Percentiles rank a stretch among this genome's conserved stretches.
Conservation (phyloP, 2,797 vertebrate species). For the Enteromius argenteus region DNA sequence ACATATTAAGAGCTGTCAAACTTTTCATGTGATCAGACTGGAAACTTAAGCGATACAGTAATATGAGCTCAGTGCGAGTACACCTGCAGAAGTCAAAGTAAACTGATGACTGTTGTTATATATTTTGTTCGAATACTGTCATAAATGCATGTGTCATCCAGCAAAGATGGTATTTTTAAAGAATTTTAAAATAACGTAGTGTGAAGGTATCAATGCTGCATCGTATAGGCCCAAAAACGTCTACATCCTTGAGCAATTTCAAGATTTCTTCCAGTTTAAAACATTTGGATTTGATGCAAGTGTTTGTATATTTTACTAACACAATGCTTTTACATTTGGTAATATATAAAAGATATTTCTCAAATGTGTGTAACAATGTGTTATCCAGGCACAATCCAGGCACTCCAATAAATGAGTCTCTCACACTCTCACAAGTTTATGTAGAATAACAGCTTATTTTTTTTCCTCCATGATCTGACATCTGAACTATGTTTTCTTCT, state of each 20-base stretch:
- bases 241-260: not conserved
- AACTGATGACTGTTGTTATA: not conserved
- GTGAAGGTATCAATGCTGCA: not conserved
- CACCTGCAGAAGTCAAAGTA: not conserved
- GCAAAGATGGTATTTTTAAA: not conserved
- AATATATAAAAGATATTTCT: not conserved
- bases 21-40: not conserved
- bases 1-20: not conserved
- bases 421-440: not conserved
- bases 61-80: not conserved
- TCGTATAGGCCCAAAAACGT: not conserved
- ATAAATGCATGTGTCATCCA: not conserved
- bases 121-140: not conserved
- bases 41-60: not conserved
- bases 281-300: not conserved
- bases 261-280: not conserved
- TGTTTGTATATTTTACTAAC: not conserved
- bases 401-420: not conserved
- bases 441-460: not conserved
- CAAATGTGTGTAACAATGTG: not conserved
- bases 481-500: conserved; percentile 19
- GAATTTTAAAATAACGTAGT: not conserved
- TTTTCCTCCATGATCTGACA: not conserved
- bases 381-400: not conserved
- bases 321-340: not conserved